A percentile compares a stretch with the other conserved stretches of the same genome.
Conservation (phyloP, 2,113 vertebrate genomes). For the Phyllostomus hastatus region DNA sequence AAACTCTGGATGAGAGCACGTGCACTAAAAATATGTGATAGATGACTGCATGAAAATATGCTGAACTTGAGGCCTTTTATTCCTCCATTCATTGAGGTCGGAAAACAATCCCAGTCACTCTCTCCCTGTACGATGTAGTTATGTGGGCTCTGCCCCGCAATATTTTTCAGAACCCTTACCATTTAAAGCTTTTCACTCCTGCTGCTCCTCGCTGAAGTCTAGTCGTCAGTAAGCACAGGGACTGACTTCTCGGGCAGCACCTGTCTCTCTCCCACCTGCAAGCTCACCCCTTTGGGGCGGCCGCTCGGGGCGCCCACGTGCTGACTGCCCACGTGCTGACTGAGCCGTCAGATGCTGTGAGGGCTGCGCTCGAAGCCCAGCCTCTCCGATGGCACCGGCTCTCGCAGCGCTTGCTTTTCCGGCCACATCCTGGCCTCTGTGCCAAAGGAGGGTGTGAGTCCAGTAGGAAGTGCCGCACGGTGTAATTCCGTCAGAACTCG, state of each 20-base stretch:
- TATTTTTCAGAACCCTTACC: not conserved
- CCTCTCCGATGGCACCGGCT: not conserved
- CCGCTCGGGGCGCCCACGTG: fast-evolving
- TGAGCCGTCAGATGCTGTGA: not conserved
- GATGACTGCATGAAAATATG: not conserved
- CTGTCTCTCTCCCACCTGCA: not conserved
- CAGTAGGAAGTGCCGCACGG: not conserved
- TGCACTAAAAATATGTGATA: not conserved
- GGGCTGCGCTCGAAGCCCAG: not conserved
- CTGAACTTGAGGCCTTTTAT: not conserved
- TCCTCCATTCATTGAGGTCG: not conserved
- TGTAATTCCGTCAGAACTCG: not conserved
- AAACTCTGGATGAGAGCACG: not conserved
- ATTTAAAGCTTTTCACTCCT: not conserved
- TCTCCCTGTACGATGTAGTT: not conserved
- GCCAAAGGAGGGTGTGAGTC: not conserved
- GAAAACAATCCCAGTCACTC: not conserved
- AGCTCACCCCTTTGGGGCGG: not conserved
- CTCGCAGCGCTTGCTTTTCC: not conserved
- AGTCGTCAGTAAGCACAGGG: not conserved
- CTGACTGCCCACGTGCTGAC: not conserved
- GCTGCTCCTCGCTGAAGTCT: not conserved
- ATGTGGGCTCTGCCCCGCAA: not conserved
- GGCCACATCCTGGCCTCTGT: not conserved
- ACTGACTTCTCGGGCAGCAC: not conserved